Conservation (phyloP, 2,888 invertebrate genomes). For the Andrena flavipes region DNA sequence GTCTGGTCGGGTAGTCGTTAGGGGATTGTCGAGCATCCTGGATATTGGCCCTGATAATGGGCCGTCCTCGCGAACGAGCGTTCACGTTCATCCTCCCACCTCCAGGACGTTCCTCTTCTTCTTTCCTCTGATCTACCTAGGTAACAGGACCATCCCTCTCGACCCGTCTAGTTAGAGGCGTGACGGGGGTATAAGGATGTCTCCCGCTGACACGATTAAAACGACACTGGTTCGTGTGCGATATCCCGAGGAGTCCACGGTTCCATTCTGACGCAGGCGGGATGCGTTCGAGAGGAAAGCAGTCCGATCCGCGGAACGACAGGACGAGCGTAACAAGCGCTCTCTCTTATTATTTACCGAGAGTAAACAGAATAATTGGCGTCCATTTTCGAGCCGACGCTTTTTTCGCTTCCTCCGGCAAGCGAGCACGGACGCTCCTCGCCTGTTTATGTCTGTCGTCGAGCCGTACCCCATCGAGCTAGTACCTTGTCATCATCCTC, state of each 20-base stretch:
- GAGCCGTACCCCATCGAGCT: background rate
- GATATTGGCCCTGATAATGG: constrained; percentile 76
- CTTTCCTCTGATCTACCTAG: constrained; percentile 24
- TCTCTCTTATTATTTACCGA: constrained; percentile 14
- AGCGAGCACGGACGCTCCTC: background rate
- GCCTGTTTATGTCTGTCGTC: background rate
- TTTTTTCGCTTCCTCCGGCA: background rate
- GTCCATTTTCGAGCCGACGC: background rate
- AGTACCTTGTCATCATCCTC: background rate
- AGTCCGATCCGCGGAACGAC: background rate
- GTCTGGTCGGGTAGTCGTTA: constrained; percentile 64
- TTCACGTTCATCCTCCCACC: constrained; percentile 62
- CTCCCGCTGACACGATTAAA: constrained; percentile 45
- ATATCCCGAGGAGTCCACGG: background rate
- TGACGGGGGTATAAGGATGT: constrained; percentile 52
- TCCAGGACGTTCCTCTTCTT: constrained; percentile 44
- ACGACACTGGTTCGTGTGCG: constrained; percentile 5
- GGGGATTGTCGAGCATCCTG: constrained; percentile 74
- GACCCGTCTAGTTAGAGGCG: constrained; percentile 58
- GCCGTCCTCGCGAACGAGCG: constrained; percentile 68
- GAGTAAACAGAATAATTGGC: background rate
- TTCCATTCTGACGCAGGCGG: background rate
- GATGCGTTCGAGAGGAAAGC: constrained; percentile 7
- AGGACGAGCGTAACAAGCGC: background rate
- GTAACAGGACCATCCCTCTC: constrained; percentile 59